Evolutionary conservation across 2,797 vertebrate genomes (phyloP), one percentile per base, ranked within the genome.

Genomic region (Rhabdophis nuchalis): DNA sequence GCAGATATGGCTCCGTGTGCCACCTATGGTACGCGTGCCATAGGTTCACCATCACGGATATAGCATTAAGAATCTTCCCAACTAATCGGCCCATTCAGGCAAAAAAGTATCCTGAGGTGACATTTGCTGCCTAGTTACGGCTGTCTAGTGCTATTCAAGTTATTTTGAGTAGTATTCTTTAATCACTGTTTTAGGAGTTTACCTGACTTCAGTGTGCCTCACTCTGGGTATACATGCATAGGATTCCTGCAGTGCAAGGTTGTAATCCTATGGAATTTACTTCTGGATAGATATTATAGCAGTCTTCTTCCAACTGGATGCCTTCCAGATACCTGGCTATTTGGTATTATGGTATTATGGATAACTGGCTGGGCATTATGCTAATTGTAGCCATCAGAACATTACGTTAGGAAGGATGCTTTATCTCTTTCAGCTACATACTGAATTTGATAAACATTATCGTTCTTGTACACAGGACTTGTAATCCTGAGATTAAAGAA

Each of bases 401-500:
- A 41, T 32, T 41, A 41, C 9, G 18, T 77, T 77, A 41, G 8
- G 68, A 77, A 23, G 68, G 68, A 36, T 41, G 32, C 18, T 41
- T 77, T 77, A 41, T 77, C 32, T 77, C 18, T 77, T 77, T 23
- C 32, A 32, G 36, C 18, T 77, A 41, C 68, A 77, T 36, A 41
- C 7, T 23, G 9, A 23, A 77, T 77, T 77, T 41, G 36, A 77
- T 10, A 77, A 77, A 41, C 7, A 41, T 41, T 41, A 41, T 77
- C 3, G 4, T 41, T 41, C 8, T 41, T 41, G 16, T 23, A 77
- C 32, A 41, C 18, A 77, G 18, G 32, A 41, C 18, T 9, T 85
- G 85, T 94, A 92, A 91, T 91, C 94, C 61, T 57, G 64, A 93
- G 60, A 77, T 14, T 23, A 92, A 0, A 0, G 1, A 94, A 89